Conservation (phyloP, 2,888 invertebrate genomes). For the Hypomecis punctinalis region DNA sequence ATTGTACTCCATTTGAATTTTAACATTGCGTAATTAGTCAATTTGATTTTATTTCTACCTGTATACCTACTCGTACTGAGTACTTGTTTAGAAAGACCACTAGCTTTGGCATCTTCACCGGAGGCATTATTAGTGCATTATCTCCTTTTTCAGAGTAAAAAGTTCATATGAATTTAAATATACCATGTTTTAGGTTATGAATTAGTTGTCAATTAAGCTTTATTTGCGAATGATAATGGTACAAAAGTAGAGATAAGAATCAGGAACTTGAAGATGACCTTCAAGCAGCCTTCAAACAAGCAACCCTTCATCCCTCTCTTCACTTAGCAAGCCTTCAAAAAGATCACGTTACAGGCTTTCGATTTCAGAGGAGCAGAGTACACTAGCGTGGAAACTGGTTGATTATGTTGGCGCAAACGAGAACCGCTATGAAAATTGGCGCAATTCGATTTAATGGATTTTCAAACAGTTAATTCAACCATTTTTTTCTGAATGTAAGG, state of each 20-base stretch:
- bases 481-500: background rate
- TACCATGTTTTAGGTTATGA: too few species aligned
- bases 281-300: background rate
- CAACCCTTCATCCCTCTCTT: slow-evolving; percentile 2
- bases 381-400: slow-evolving; percentile 29
- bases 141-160: too few species aligned
- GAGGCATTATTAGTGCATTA: too few species aligned
- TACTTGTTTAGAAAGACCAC: too few species aligned
- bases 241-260: too few species aligned
- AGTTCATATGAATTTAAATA: too few species aligned
- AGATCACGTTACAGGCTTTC: slow-evolving; percentile 24
- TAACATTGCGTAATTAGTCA: too few species aligned
- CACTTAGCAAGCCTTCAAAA: slow-evolving; percentile 1
- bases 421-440: background rate
- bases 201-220: too few species aligned
- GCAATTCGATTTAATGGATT: background rate
- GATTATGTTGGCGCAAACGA: slow-evolving; percentile 21
- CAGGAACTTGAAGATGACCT: background rate
- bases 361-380: slow-evolving; percentile 24
- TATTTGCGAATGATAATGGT: background rate
- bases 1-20: too few species aligned
- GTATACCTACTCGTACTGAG: too few species aligned
- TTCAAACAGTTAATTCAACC: background rate
- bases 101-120: too few species aligned
- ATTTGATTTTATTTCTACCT: too few species aligned